Base-by-base conservation (phyloP, 2,888 invertebrate species). In the Saturnia pavonia region DNA sequence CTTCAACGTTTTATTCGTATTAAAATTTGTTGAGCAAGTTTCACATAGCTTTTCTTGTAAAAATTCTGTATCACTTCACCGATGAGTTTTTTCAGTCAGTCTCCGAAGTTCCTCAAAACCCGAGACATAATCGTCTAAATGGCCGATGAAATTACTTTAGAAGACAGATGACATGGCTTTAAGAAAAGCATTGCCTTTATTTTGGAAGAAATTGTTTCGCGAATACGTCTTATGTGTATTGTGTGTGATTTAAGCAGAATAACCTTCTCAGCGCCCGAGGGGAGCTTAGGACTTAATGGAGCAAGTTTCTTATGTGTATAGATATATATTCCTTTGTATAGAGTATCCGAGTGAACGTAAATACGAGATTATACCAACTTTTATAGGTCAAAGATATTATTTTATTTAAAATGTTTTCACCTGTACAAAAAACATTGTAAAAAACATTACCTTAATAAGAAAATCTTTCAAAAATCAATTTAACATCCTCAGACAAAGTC, bases 231-330 rank as follows among this genome's bases (percentile, higher is more conserved):
- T 74, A 74, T 73, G 75, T 75, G 74, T 78, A 81, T 80, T 79
- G 76, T 72, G 73, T 76, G 79, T 78, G 76, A 80, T 81, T 79
- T 77, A 75, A 77, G 70, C 71, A 67, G 68, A 80, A 79, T 75
- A 78, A 75, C 76, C 74, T 75, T 74, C 76, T 78, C 74, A 80
- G 71, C 72, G 75, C 54, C 69, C 69, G 73, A 76, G 74, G 77
- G 75, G 73, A 76, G 76, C 80, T 83, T 76, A 76, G 75, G 67
- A 63, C 69, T 78, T 82, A 85, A 85, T 84, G 81, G 78, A 80
- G 78, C 78, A 79, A 80, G 83, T 82, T 80, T 74, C 74, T 74
- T 74, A 72, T 74, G 75, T 76, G 77, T 63, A 42, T 69, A n/a
- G n/a, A n/a, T n/a, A 78, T 51, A 76, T 79, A 54, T 54, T 22